phyloP scores from a whole-genome alignment of 2,888 invertebrate genomes.

The Athrips mouffetella region DNA sequence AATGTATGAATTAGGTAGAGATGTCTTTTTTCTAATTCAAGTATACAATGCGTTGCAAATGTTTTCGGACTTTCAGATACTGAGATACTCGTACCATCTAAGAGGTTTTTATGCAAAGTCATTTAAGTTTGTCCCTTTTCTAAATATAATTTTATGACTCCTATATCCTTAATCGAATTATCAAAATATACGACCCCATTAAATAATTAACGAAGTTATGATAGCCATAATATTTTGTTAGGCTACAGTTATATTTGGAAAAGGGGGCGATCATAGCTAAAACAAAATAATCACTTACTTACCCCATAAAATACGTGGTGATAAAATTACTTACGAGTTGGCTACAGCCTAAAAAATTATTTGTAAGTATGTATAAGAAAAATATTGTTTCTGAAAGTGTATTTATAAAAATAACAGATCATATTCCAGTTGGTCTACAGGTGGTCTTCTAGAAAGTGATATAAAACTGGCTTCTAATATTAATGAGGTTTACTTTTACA shows the following conservation, averaged over 20 bases:
- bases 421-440: no score
- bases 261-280: background rate
- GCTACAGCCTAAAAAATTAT: no score
- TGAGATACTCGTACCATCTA: no score
- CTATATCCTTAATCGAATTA: constrained; percentile 52
- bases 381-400: no score
- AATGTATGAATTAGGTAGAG: background rate
- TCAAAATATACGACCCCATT: constrained; percentile 53
- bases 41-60: background rate
- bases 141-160: constrained; percentile 41
- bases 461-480: no score
- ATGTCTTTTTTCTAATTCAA: background rate
- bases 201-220: constrained; percentile 50
- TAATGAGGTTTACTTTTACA: no score
- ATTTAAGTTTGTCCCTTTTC: constrained; percentile 20
- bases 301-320: constrained; percentile 4
- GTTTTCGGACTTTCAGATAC: no score
- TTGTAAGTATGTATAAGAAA: no score
- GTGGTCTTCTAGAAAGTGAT: no score
- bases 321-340: no score
- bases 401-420: no score
- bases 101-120: background rate
- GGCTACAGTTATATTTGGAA: background rate
- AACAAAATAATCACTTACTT: background rate
- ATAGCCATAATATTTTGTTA: constrained; percentile 22